Percentiles rank a stretch among this genome's conserved stretches.
These are phyloP conservation scores for Cyprinodon diabolis DNA, from an alignment of 2,797 vertebrate species.

Conservation along the genomic window DNA sequence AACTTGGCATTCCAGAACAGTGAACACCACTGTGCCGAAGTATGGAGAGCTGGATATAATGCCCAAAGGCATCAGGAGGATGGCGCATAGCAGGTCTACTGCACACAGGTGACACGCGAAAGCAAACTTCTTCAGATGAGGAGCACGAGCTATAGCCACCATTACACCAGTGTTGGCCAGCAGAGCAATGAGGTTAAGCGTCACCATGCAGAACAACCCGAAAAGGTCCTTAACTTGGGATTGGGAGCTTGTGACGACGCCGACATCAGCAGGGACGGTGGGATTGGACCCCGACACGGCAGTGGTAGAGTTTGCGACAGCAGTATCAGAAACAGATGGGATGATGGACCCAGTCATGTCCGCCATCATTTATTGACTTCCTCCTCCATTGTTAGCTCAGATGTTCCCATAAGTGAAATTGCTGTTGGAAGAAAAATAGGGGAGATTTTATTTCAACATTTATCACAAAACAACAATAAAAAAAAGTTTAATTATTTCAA, in stretches of 20 bases:
- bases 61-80: constrained; percentile 92
- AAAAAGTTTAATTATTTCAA: background rate
- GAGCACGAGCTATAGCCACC: constrained; percentile 88
- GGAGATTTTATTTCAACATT: background rate
- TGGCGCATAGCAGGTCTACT: constrained; percentile 90
- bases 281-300: constrained; percentile 63
- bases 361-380: constrained; percentile 72
- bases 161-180: constrained; percentile 89
- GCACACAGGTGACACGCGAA: constrained; percentile 92
- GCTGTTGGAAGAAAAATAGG: constrained; percentile 35
- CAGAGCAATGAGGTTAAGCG: constrained; percentile 87
- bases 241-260: constrained; percentile 79
- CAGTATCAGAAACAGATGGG: constrained; percentile 55
- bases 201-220: constrained; percentile 88
- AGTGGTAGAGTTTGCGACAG: constrained; percentile 66
- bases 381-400: constrained; percentile 47
- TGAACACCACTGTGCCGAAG: constrained; percentile 87
- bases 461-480: background rate
- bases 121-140: constrained; percentile 89
- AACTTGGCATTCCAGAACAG: constrained; percentile 87
- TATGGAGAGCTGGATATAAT: constrained; percentile 89
- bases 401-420: constrained; percentile 28
- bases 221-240: constrained; percentile 84
- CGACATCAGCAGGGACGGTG: constrained; percentile 72
- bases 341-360: constrained; percentile 67